Evolutionary conservation across 2,797 vertebrate species (phyloP).

Genomic region (Clamator glandarius): DNA sequence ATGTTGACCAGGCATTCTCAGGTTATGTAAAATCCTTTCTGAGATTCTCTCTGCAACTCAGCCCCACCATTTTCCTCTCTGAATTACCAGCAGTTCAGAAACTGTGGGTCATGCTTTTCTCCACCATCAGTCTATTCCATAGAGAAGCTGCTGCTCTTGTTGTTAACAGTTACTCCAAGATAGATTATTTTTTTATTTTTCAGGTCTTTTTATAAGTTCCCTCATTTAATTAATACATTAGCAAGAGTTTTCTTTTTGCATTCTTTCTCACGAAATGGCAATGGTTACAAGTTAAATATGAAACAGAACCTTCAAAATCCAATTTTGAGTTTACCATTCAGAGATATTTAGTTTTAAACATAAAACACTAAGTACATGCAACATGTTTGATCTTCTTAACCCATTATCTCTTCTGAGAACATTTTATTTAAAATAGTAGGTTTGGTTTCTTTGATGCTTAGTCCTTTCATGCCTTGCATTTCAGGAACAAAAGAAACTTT

Average conservation of each 20-base stretch:
- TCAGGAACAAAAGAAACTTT: not conserved
- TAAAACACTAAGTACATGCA: not conserved
- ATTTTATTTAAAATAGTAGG: not conserved
- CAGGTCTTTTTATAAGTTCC: too few relatives aligned
- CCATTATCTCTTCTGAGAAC: not conserved
- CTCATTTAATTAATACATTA: constrained; percentile 30
- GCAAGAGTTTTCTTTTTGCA: not conserved
- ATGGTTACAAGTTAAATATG: not conserved
- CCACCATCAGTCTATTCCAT: too few relatives aligned
- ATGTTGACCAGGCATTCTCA: not conserved
- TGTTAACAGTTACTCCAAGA: too few relatives aligned
- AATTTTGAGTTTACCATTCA: not conserved
- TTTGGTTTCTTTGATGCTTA: not conserved
- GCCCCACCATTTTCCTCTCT: not conserved
- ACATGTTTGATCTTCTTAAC: not conserved
- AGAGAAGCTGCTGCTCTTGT: too few relatives aligned
- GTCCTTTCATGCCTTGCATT: not conserved
- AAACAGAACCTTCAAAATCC: not conserved
- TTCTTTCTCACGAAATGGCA: constrained; percentile 17
- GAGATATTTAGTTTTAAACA: constrained; percentile 7
- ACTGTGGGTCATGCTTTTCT: too few relatives aligned
- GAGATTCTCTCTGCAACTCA: not conserved
- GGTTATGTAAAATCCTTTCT: not conserved
- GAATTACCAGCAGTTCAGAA: not conserved
- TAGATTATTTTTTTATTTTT: too few relatives aligned